phyloP scores from a whole-genome alignment of 2,888 invertebrate genomes.

The Agapostemon virescens region DNA sequence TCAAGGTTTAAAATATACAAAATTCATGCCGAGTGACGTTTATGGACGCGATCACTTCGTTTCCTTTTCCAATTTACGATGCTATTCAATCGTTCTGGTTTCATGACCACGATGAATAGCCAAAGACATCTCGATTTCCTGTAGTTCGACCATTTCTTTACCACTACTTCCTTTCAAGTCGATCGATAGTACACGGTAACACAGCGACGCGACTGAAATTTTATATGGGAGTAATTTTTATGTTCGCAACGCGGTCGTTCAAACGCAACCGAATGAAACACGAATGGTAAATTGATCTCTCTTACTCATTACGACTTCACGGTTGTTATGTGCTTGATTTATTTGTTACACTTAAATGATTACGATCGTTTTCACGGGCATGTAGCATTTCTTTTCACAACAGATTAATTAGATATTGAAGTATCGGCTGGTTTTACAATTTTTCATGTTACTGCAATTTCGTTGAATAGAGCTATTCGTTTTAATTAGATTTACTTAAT shows the following conservation, averaged over 20 bases:
- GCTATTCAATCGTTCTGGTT: conserved; percentile 25
- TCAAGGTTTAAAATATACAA: background rate
- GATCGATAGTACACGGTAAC: conserved; percentile 16
- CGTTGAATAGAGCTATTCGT: background rate
- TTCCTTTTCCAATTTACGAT: conserved; percentile 20
- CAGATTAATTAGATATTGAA: background rate
- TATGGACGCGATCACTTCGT: background rate
- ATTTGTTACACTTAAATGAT: background rate
- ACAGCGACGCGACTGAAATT: conserved; percentile 29
- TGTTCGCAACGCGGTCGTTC: background rate
- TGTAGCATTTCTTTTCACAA: background rate
- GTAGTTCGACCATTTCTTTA: conserved; percentile 18
- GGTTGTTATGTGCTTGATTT: background rate
- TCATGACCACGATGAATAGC: conserved; percentile 19
- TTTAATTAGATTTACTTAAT: background rate
- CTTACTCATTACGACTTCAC: background rate
- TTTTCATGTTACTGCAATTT: background rate
- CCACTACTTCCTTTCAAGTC: background rate
- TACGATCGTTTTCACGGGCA: background rate
- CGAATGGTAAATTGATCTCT: background rate
- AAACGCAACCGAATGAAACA: background rate
- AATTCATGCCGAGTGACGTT: conserved; percentile 10
- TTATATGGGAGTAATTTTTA: background rate
- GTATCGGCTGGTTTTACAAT: background rate
- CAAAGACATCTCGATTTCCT: conserved; percentile 34